phyloP scores from a whole-genome alignment of 2,113 vertebrate species.

The Alligator mississippiensis region DNA sequence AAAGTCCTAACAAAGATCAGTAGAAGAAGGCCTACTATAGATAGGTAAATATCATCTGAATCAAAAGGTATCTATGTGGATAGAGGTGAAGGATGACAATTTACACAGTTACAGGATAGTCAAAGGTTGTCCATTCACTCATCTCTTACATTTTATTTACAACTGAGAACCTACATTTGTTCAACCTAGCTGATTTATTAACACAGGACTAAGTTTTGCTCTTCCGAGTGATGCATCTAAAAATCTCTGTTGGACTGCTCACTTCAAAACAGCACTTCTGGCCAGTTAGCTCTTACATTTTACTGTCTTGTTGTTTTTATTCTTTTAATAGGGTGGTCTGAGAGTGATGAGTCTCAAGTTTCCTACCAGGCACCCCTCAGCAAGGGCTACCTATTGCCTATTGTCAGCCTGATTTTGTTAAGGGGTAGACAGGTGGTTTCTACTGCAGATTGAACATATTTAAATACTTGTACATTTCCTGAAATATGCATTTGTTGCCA shows the following conservation, averaged over 20 bases:
- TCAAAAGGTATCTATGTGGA: neutral
- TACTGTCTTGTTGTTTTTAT: neutral
- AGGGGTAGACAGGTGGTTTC: neutral
- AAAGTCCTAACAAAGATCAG: neutral
- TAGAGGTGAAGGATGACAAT: neutral
- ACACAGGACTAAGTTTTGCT: neutral
- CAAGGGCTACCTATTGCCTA: neutral
- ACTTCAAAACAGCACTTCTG: neutral
- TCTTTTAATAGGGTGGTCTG: neutral
- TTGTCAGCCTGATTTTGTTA: neutral
- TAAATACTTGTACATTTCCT: neutral
- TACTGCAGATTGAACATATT: neutral
- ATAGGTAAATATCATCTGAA: neutral
- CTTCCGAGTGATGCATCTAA: neutral
- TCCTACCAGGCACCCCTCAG: neutral
- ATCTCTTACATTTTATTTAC: neutral
- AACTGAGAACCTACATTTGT: neutral
- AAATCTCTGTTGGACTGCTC: neutral
- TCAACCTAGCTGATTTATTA: neutral
- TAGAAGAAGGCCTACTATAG: neutral
- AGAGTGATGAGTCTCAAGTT: neutral
- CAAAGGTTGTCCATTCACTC: neutral
- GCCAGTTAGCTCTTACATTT: neutral
- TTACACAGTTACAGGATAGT: neutral
- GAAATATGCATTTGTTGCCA: neutral